Percentiles rank a stretch among this genome's conserved stretches.
Evolutionary conservation across 1,140 invertebrate genomes (phyloP).

Genomic region (Aplysia californica): DNA sequence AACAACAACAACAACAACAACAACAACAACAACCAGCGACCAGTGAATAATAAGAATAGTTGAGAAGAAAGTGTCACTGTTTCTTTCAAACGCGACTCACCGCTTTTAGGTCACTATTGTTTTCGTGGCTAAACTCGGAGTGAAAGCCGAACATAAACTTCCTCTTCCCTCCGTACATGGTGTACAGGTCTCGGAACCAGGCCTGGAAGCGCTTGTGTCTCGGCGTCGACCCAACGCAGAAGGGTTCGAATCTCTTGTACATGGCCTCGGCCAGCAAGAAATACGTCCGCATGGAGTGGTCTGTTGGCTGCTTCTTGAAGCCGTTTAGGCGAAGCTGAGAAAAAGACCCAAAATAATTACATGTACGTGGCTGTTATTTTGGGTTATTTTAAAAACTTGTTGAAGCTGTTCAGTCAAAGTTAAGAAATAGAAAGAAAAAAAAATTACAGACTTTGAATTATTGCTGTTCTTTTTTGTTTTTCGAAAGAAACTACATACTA

Average conservation of each 20-base stretch:
- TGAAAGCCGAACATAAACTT: slow-evolving; percentile 86
- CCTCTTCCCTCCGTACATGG: slow-evolving; percentile 75
- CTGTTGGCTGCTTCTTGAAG: slow-evolving; percentile 84
- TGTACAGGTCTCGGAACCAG: slow-evolving; percentile 75
- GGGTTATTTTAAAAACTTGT: too few relatives aligned
- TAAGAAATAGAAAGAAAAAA: too few relatives aligned
- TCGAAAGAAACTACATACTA: too few relatives aligned
- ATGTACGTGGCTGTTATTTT: too few relatives aligned
- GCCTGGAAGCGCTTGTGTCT: slow-evolving; percentile 80
- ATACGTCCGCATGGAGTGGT: slow-evolving; percentile 90
- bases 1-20: slow-evolving; percentile 5
- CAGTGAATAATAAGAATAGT: background rate
- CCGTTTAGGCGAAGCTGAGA: slow-evolving; percentile 83
- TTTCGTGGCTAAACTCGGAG: slow-evolving; percentile 88
- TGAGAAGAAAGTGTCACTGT: too few relatives aligned
- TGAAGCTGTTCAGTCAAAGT: too few relatives aligned
- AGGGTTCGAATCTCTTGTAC: slow-evolving; percentile 67
- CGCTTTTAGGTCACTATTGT: slow-evolving; percentile 73
- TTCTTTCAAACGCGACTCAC: too few relatives aligned
- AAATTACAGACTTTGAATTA: too few relatives aligned
- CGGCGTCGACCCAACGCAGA: slow-evolving; percentile 82
- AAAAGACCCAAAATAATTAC: too few relatives aligned
- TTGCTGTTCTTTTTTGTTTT: too few relatives aligned
- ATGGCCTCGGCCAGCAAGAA: slow-evolving; percentile 75
- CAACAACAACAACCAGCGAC: background rate